phyloP scores from a whole-genome alignment of 2,888 invertebrate species.

The Drosophila conformis region DNA sequence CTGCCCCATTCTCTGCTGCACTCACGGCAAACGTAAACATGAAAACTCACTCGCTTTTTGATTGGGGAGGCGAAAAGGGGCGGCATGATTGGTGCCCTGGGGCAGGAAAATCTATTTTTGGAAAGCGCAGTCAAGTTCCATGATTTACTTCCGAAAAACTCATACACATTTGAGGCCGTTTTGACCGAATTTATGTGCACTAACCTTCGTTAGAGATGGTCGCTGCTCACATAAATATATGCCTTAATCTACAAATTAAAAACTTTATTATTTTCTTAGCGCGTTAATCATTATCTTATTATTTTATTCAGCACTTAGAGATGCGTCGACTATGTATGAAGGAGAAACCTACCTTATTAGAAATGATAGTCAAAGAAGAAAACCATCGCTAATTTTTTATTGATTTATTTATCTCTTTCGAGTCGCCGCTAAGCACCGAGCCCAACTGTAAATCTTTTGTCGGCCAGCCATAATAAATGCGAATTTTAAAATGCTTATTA shows the following conservation, averaged over 20 bases:
- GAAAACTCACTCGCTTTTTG: slow-evolving; percentile 14
- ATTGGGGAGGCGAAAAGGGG: not conserved
- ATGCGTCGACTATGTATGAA: not conserved
- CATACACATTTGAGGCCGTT: slow-evolving; percentile 50
- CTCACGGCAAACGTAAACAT: slow-evolving; percentile 13
- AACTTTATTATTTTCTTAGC: not conserved
- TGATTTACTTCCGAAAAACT: slow-evolving; percentile 72
- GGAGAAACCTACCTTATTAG: not conserved
- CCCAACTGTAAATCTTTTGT: not conserved
- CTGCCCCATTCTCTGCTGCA: not conserved
- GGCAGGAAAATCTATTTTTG: slow-evolving; percentile 43
- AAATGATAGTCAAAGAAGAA: not conserved
- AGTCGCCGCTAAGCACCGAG: not conserved
- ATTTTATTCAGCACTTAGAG: not conserved
- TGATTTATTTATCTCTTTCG: not conserved
- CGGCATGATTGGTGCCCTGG: not conserved
- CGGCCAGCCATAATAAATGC: slow-evolving; percentile 11
- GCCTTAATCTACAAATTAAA: not conserved
- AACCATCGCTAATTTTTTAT: not conserved
- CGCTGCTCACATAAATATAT: not conserved
- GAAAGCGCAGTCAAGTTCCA: slow-evolving; percentile 64
- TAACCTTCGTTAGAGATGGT: slow-evolving; percentile 9
- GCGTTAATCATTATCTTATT: not conserved
- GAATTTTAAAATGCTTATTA: slow-evolving; percentile 65
- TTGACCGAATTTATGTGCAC: slow-evolving; percentile 40